Base-by-base conservation (phyloP, 2,797 vertebrate species). In the Crocodylus rhombifer region DNA sequence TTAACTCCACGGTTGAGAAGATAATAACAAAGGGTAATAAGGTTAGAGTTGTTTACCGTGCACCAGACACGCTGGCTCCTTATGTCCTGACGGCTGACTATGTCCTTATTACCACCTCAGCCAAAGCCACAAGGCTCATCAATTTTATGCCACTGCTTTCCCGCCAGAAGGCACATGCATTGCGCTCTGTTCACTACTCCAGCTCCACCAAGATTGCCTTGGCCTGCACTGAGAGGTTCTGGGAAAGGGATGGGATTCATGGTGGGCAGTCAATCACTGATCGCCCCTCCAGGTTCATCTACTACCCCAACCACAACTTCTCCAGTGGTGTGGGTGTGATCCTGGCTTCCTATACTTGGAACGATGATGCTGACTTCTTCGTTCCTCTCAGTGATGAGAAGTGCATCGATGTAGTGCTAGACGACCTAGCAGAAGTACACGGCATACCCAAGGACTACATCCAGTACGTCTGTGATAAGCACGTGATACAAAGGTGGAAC, bases 1-100 rank as follows among this genome's bases (percentile, higher is more conserved):
- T 98, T 58, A 97, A 96, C 74, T 98, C 98, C 86, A 98, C 95
- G 60, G 98, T 98, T 61, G 97, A 96, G 82, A 78, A n/a, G 14
- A 97, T 99, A 71, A 92, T 94, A 80, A 98, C 98, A 82, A 79
- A 92, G 0, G 69, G 83, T 51, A 80, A 85, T 13, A 90, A 91
- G 5, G 97, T 98, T 26, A 98, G 80, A 0, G 77, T 99, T 26
- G 96, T 93, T 1, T 98, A 97, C 81, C 86, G 96, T 4, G 33
- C 23, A 51, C 4, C 58, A 8, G 11, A 23, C 14, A 63, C 14
- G 26, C 23, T 7, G 18, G 30, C 6, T 4, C 20, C 63, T 26
- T 61, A 25, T 1, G 42, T 1, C 3, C 30, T 96, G 64, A 80
- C 56, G 2, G 95, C 94, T 0, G 93, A 94, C 36, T 96, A 91